Evolutionary conservation across 2,113 vertebrate genomes (phyloP), one percentile per base, ranked within the genome.

Genomic region (Origma solitaria): DNA sequence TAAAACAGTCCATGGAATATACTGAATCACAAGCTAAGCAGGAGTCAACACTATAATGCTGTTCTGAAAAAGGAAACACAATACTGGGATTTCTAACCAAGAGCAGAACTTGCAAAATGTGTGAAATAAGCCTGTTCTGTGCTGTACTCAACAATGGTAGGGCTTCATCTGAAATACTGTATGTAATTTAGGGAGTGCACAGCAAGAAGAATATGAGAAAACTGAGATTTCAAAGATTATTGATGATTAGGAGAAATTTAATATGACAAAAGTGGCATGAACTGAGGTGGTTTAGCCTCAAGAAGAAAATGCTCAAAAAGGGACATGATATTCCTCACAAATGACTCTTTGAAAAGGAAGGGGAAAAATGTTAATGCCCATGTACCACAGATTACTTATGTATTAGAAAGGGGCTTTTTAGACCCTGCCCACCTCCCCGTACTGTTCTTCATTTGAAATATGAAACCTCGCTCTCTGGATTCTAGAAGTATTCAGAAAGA

Each of bases 21-120:
- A 85, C 22, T 47, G 61, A 93, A 79, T 64, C n/a, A 90, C 61
- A 91, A 65, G 19, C n/a, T 54, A 95, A 93, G 65, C 37, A 51
- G 68, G 16, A 89, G 66, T 57, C 70, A 90, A 94, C 25, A 53
- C 10, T 65, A 30, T 49, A n/a, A n/a, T 15, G 22, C 57, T 83
- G 22, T 77, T 93, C 54, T 85, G 88, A 88, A 85, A 86, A 92
- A 77, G 17, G 82, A 93, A 90, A 82, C 49, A 85, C 37, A n/a
- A 57, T 23, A 49, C 11, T 44, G 30, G 68, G 73, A 47, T 87
- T 87, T 82, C 60, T 90, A 76, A 84, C 49, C 9, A 33, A 27
- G 30, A 68, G 21, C 10, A 71, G 33, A 89, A 22, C 40, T 28
- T 71, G 53, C 17, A 79, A 68, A 61, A 56, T 40, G 10, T 49